Conservation (phyloP, 2,113 vertebrate genomes). For the Gopherus flavomarginatus region DNA sequence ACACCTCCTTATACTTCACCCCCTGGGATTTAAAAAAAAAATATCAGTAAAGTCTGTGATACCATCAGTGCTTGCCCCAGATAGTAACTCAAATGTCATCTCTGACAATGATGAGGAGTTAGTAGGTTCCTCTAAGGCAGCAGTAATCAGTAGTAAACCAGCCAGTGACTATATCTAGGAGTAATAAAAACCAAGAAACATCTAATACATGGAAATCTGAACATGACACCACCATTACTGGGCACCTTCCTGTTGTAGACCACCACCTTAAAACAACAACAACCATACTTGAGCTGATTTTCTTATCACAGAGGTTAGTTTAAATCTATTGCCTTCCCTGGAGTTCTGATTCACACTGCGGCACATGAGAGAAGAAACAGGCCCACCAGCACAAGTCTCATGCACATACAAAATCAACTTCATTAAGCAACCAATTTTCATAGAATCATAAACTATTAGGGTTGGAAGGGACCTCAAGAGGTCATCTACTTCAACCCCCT, state of each 20-base stretch:
- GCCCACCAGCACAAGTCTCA: not conserved
- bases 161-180: constrained; percentile 16
- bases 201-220: not conserved
- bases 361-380: rapidly evolving
- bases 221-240: not conserved
- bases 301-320: not conserved
- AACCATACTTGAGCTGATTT: not conserved
- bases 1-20: constrained; percentile 26
- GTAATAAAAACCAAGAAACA: not conserved
- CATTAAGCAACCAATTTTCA: not conserved
- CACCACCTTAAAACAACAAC: not conserved
- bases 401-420: not conserved
- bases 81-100: not conserved
- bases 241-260: not conserved
- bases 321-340: rapidly evolving
- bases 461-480: too few relatives aligned
- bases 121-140: constrained; percentile 20
- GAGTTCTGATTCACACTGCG: rapidly evolving
- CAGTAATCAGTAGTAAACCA: not conserved
- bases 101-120: constrained; percentile 21
- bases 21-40: constrained; percentile 46
- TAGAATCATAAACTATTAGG: too few relatives aligned
- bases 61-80: not conserved
- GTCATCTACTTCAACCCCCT: too few relatives aligned
- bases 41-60: not conserved